Evolutionary conservation across 2,797 vertebrate genomes (phyloP), one percentile per base, ranked within the genome.

Genomic region (Falco peregrinus): DNA sequence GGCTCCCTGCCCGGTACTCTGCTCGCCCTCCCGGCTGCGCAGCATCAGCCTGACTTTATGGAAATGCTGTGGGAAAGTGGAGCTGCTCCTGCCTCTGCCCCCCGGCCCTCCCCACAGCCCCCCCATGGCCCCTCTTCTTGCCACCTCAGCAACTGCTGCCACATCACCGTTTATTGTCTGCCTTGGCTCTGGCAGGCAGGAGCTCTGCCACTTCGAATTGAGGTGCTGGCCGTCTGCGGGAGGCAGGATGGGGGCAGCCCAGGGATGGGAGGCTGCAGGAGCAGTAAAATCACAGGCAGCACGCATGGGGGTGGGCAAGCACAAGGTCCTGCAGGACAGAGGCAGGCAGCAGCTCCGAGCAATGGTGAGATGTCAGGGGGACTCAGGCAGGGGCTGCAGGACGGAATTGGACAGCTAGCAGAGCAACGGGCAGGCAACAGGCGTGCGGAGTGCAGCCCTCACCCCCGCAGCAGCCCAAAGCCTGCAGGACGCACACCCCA

Each of bases 151-250:
- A 0, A 31, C 47, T 13, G 59, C 59, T 82, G 57, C 71, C 18
- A 19, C 35, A 63, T 26, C 48, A 12, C 10, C 5, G 0, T 7
- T 56, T 5, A 10, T 6, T 2, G 2, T 0, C 56, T 35, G 82
- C 39, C 26, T 4, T 5, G 54, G 48, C 54, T 13, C 47, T 2
- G 54, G 60, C 83, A 75, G 33, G 68, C 24, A 41, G 24, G 11
- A 47, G 59, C 71, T 68, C 73, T 68, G 90, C 51, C 71, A 5
- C 41, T 26, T 17, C 1, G 25, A 17, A 22, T 43, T 5, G 13
- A 19, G 35, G 73, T 2, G 15, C 70, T 15, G 45, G 31, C 50
- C 0, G 0, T 47, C 47, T 39, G 22, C 2, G 10, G 33, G 17
- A 15, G 29, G 79, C 53, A 39, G n/a, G 60, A 59, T 16, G 43